These are phyloP conservation scores for Odocoileus hemionus DNA, from an alignment of 2,113 vertebrate genomes.

Conservation along the genomic window DNA sequence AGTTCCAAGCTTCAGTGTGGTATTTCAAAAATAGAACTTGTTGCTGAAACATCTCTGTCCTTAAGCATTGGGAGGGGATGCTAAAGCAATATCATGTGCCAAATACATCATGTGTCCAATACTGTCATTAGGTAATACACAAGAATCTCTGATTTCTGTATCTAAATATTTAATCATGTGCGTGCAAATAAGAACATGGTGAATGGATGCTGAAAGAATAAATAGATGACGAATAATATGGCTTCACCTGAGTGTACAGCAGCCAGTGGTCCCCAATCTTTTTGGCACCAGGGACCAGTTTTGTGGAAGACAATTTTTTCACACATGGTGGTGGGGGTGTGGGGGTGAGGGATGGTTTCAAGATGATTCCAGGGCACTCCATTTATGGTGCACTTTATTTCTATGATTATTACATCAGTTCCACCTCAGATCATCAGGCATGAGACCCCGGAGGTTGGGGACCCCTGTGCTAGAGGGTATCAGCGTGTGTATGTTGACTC, in stretches of 20 bases:
- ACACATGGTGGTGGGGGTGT: background rate
- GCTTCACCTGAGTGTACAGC: background rate
- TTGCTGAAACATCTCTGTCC: constrained; percentile 56
- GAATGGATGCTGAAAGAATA: background rate
- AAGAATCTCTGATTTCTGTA: background rate
- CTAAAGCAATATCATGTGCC: constrained; percentile 45
- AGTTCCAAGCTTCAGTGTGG: constrained; percentile 30
- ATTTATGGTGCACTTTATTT: background rate
- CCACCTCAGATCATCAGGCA: background rate
- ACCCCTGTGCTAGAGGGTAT: background rate
- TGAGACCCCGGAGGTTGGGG: background rate
- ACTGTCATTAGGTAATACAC: background rate
- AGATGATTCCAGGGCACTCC: background rate
- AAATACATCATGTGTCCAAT: background rate
- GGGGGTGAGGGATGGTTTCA: background rate
- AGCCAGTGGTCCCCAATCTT: background rate
- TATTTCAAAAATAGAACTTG: constrained; percentile 68
- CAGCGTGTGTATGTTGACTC: background rate
- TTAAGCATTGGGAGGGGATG: constrained; percentile 54
- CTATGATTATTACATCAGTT: background rate
- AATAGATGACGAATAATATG: background rate
- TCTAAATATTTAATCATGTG: background rate
- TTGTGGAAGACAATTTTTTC: background rate
- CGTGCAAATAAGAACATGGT: background rate
- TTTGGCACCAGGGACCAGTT: background rate